Conservation (phyloP, 1,140 invertebrate species). For the Calycopis cecrops region DNA sequence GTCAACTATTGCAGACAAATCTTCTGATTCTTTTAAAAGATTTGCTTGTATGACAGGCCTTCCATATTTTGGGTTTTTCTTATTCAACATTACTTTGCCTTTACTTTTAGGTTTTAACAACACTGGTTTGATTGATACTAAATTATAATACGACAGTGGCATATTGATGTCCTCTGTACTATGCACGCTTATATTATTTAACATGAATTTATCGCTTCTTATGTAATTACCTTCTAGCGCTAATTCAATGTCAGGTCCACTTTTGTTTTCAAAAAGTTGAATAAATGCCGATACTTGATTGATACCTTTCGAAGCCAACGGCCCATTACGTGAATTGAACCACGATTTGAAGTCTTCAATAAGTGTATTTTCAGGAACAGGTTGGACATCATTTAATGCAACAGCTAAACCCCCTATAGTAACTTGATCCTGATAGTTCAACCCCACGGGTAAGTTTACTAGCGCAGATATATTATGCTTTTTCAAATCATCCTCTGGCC, state of each 20-base stretch:
- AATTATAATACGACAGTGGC: conserved; percentile 62
- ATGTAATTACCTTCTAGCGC: conserved; percentile 62
- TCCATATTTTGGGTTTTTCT: conserved; percentile 86
- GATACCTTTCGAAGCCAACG: conserved; percentile 58
- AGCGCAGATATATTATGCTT: conserved; percentile 75
- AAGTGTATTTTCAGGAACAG: conserved; percentile 44
- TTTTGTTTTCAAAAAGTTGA: conserved; percentile 59
- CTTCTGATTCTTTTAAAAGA: conserved; percentile 87
- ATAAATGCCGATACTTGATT: conserved; percentile 63
- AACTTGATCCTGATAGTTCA: conserved; percentile 81
- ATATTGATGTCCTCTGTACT: conserved; percentile 54
- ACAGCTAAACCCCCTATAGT: conserved; percentile 51
- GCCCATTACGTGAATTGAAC: conserved; percentile 30
- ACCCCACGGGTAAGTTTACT: conserved; percentile 78
- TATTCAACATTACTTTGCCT: conserved; percentile 86
- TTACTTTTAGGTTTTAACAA: conserved; percentile 86
- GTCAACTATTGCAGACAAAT: conserved; percentile 87
- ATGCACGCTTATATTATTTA: conserved; percentile 59
- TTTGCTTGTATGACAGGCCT: conserved; percentile 94
- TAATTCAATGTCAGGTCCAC: conserved; percentile 59
- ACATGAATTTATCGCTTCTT: conserved; percentile 65
- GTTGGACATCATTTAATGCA: conserved; percentile 41
- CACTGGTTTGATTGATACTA: conserved; percentile 83
- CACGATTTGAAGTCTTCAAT: conserved; percentile 59
- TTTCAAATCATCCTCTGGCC: conserved; percentile 80